Evolutionary conservation across 2,888 invertebrate species (phyloP), one percentile per base, ranked within the genome.

Genomic region (Ophioninae sp.): DNA sequence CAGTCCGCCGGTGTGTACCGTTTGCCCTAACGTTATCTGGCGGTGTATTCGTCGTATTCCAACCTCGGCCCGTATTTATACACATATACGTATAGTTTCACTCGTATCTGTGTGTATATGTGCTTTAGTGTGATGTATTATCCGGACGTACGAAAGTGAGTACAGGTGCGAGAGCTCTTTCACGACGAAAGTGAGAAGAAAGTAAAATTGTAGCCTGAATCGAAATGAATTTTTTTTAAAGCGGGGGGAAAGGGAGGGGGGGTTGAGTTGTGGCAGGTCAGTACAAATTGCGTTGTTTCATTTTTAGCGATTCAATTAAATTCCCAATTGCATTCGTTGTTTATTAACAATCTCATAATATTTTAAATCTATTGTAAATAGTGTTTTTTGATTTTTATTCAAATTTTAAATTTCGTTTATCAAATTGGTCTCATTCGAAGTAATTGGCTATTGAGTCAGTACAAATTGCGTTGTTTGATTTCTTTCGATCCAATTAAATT

Each of bases 21-120:
- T 91, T 91, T 86, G 87, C 88, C 89, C 88, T 90, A 91, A 90
- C 91, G 91, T 90, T 91, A 90, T 90, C 90, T 88, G 87, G 87
- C 85, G 86, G 82, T 75, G 84, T 84, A 84, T 84, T 84, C 82
- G 82, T 84, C 82, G 84, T 82, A 82, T 79, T 79, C 75, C 68
- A 51, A 78, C 78, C 59, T 59, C 74, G 65, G 67, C 79, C 71
- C 81, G 81, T 63, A 79, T 76, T 22, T 72, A 64, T 77, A 63
- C 64, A 74, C 67, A 59, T 61, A 75, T 64, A 58, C 58, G 65
- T 44, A n/a, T 23, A 72, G 41, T 10, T 56, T 65, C 10, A 44
- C 51, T 10, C 22, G 10, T 44, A 13, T 39, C 8, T 64, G 39
- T 65, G 56, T 30, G 67, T 68, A 59, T 64, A 72, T 67, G 56